These are phyloP conservation scores for Carabus problematicus DNA, from an alignment of 2,888 invertebrate species.

Conservation along the genomic window DNA sequence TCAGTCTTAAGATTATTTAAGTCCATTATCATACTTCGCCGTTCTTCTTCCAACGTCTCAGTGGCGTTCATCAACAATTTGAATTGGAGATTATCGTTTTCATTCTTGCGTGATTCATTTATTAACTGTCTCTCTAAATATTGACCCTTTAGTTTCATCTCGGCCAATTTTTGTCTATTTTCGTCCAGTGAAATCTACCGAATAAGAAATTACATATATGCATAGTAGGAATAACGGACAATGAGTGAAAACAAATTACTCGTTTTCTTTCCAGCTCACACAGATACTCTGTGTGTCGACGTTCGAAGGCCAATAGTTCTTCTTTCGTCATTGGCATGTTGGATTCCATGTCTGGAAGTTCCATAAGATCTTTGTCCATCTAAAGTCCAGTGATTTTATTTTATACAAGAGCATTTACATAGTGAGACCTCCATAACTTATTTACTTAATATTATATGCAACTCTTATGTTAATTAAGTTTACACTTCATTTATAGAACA, in stretches of 20 bases:
- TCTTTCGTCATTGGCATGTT: too few species aligned
- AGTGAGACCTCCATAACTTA: too few species aligned
- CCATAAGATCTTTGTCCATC: too few species aligned
- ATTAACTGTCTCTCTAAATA: slow-evolving; percentile 41
- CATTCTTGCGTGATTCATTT: slow-evolving; percentile 38
- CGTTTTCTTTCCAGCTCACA: slow-evolving; percentile 52
- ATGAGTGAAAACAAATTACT: slow-evolving; percentile 48
- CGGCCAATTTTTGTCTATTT: slow-evolving; percentile 44
- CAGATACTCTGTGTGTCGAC: slow-evolving; percentile 48
- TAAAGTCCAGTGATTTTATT: too few species aligned
- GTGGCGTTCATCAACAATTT: slow-evolving; percentile 41
- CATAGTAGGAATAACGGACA: slow-evolving; percentile 20
- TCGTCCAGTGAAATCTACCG: slow-evolving; percentile 46
- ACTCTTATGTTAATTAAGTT: too few species aligned
- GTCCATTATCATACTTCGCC: slow-evolving; percentile 39
- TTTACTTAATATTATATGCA: too few species aligned
- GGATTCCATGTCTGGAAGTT: too few species aligned
- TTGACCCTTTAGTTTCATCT: slow-evolving; percentile 42
- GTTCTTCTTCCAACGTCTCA: slow-evolving; percentile 41
- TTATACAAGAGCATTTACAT: too few species aligned
- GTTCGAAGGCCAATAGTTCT: slow-evolving; percentile 45
- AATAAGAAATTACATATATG: slow-evolving; percentile 17
- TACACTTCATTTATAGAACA: too few species aligned
- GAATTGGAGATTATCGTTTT: slow-evolving; percentile 41
- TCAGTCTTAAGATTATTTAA: slow-evolving; percentile 37